Percentiles rank a stretch among this genome's conserved stretches.
phyloP scores from a whole-genome alignment of 2,888 invertebrate species.

The Hecatera dysodea region DNA sequence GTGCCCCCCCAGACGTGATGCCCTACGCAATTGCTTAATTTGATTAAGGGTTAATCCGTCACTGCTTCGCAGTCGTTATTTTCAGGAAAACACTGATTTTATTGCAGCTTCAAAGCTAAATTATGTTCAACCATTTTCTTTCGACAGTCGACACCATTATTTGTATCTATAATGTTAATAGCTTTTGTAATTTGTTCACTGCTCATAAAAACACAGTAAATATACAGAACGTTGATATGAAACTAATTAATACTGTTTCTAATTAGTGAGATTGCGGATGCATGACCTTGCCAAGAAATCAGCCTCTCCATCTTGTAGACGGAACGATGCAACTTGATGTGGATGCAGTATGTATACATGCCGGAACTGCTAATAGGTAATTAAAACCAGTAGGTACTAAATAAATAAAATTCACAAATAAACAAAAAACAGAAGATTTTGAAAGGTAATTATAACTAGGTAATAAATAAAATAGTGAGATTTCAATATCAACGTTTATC shows the following conservation, averaged over 20 bases:
- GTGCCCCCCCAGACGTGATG: too few species aligned
- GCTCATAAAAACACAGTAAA: constrained; percentile 15
- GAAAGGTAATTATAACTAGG: not conserved
- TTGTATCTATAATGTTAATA: not conserved
- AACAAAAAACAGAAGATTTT: not conserved
- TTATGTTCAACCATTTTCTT: not conserved
- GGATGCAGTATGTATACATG: constrained; percentile 28
- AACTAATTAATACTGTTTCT: constrained; percentile 39
- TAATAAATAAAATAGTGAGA: not conserved
- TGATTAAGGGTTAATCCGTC: too few species aligned
- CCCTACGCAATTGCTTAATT: too few species aligned
- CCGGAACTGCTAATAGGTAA: constrained; percentile 37
- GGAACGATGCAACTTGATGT: constrained; percentile 39
- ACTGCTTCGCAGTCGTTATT: not conserved
- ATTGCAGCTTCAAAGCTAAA: not conserved
- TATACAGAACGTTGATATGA: constrained; percentile 31
- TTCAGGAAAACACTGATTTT: not conserved
- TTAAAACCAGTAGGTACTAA: constrained; percentile 20
- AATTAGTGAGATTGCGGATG: constrained; percentile 60
- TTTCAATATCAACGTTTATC: too few species aligned
- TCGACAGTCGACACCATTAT: constrained; percentile 8
- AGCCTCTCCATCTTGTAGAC: constrained; percentile 29
- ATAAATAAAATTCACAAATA: constrained; percentile 4
- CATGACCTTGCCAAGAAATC: constrained; percentile 53
- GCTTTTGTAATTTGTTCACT: constrained; percentile 9